Conservation (phyloP, 2,113 vertebrate genomes). For the human region DNA sequence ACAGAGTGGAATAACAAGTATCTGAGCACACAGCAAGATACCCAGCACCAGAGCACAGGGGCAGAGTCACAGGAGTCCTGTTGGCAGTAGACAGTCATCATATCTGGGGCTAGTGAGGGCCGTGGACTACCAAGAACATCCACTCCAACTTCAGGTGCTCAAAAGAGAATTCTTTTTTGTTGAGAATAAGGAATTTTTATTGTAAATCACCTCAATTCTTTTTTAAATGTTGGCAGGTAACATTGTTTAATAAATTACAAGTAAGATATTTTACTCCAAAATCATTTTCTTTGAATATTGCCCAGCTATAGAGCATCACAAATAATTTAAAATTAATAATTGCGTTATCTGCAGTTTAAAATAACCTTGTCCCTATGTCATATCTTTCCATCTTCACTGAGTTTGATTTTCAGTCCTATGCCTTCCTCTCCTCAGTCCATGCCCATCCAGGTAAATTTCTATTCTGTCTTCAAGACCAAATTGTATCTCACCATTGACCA, state of each 20-base stretch:
- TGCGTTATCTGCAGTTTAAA: neutral
- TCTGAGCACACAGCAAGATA: neutral
- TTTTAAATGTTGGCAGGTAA: neutral
- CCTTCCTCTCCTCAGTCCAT: no score
- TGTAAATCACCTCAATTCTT: neutral
- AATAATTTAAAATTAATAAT: neutral
- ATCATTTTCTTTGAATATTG: neutral
- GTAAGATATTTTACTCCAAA: neutral
- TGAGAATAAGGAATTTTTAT: neutral
- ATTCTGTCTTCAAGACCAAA: neutral
- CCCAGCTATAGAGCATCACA: neutral
- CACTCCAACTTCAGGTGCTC: no score
- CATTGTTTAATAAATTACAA: neutral
- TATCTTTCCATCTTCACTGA: neutral
- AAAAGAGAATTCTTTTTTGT: neutral
- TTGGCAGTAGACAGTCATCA: neutral
- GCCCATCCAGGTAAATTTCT: neutral
- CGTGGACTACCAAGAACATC: fast-evolving
- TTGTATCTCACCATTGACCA: fast-evolving
- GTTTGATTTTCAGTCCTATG: neutral
- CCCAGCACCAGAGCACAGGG: neutral
- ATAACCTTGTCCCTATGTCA: neutral
- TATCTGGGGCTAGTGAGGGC: fast-evolving
- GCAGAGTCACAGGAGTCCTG: no score
- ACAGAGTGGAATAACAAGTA: fast-evolving